Percentiles rank a stretch among this genome's conserved stretches.
These are phyloP conservation scores for Pemphigus obesinymphae DNA, from an alignment of 1,140 invertebrate species.

Conservation along the genomic window DNA sequence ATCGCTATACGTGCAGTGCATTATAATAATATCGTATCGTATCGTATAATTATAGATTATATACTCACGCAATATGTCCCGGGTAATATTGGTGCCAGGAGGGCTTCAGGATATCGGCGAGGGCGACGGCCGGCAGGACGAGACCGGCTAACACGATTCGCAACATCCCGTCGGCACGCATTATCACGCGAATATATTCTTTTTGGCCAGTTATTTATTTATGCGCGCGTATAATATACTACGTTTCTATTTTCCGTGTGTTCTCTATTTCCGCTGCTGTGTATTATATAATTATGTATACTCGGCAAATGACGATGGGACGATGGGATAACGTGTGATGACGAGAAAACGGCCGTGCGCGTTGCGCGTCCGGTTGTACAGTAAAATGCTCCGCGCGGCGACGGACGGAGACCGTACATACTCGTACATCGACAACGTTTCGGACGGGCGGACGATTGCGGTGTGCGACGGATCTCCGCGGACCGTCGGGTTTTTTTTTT, in stretches of 20 bases:
- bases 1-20: too few relatives aligned
- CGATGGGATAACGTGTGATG: too few relatives aligned
- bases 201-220: too few relatives aligned
- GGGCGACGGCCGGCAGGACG: not conserved
- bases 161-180: not conserved
- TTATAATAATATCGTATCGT: too few relatives aligned
- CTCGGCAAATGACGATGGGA: too few relatives aligned
- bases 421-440: not conserved
- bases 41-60: too few relatives aligned
- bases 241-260: too few relatives aligned
- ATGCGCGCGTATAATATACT: too few relatives aligned
- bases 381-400: too few relatives aligned
- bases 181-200: not conserved
- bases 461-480: not conserved
- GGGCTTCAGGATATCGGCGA: slow-evolving; percentile 37
- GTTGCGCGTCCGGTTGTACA: too few relatives aligned
- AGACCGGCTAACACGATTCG: not conserved
- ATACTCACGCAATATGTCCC: slow-evolving; percentile 39
- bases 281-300: too few relatives aligned
- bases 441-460: not conserved
- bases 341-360: not conserved
- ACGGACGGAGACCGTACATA: not conserved
- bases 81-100: slow-evolving; percentile 45
- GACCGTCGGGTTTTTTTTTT: not conserved
- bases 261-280: too few relatives aligned